phyloP scores from a whole-genome alignment of 1,140 invertebrate species.

The Pteromalus puparum region DNA sequence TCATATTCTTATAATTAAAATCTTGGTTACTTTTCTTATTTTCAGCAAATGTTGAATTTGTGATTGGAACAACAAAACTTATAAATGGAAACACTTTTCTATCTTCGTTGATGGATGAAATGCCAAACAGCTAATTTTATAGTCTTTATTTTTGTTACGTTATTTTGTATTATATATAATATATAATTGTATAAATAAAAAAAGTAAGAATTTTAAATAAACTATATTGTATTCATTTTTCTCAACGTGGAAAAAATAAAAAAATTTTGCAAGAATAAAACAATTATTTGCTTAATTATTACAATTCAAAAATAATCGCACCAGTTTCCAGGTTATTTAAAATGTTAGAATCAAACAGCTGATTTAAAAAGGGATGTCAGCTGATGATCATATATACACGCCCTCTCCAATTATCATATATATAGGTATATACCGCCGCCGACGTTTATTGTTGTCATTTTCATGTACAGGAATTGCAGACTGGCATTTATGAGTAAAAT shows the following conservation, averaged over 20 bases:
- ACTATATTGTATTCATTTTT: too few species aligned
- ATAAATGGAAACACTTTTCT: conserved; percentile 94
- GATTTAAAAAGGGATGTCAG: neutral
- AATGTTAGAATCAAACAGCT: neutral
- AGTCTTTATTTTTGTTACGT: neutral
- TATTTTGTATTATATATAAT: conserved; percentile 16
- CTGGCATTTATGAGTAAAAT: neutral
- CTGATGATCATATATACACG: neutral
- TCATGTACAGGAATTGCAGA: neutral
- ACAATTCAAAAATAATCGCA: neutral
- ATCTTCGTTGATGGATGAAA: conserved; percentile 82
- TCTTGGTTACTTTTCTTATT: conserved; percentile 58
- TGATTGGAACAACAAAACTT: conserved; percentile 94
- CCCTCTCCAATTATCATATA: too few species aligned
- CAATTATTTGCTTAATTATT: neutral
- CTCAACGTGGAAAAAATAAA: too few species aligned
- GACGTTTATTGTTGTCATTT: neutral
- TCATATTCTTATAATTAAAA: conserved; percentile 46
- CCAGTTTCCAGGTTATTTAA: too few species aligned
- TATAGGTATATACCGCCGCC: too few species aligned
- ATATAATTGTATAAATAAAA: conserved; percentile 20
- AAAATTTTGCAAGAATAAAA: neutral
- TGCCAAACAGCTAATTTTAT: conserved; percentile 53
- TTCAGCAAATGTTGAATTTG: conserved; percentile 91
- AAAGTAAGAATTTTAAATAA: too few species aligned